A percentile compares a stretch with the other conserved stretches of the same genome.
These are phyloP conservation scores for Ceratotherium simum DNA, from an alignment of 2,113 vertebrate genomes.

Conservation along the genomic window DNA sequence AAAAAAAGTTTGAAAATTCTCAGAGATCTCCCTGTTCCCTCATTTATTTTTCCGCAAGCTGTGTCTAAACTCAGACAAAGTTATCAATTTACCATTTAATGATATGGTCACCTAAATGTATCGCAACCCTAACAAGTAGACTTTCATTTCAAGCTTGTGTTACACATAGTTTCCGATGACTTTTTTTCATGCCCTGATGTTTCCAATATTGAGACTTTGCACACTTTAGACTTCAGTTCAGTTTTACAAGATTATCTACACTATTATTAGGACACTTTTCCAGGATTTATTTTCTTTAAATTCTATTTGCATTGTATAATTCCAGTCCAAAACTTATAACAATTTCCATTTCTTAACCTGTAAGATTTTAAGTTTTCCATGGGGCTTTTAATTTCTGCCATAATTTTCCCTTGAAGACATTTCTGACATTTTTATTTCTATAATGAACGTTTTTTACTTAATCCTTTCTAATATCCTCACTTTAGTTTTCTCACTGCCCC, in stretches of 20 bases:
- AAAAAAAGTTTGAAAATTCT: background rate
- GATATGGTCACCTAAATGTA: background rate
- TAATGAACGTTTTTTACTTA: background rate
- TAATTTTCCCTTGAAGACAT: background rate
- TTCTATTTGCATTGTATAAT: background rate
- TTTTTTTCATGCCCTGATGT: background rate
- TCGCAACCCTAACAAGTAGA: background rate
- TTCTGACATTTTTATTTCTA: background rate
- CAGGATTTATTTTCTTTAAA: background rate
- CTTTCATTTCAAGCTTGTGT: background rate
- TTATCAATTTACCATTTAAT: constrained; percentile 22
- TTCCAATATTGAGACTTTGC: background rate
- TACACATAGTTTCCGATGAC: background rate
- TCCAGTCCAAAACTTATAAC: background rate
- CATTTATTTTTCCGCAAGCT: constrained; percentile 29
- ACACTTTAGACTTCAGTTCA: background rate
- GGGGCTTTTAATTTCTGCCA: background rate
- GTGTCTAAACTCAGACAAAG: background rate
- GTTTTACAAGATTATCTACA: background rate
- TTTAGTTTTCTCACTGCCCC: background rate
- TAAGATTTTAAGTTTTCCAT: background rate
- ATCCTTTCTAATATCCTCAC: background rate
- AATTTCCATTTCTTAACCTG: background rate
- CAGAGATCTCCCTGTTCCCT: background rate
- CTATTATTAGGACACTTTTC: background rate